Base-by-base conservation (phyloP, 2,797 vertebrate species). In the Babyrousa celebensis region DNA sequence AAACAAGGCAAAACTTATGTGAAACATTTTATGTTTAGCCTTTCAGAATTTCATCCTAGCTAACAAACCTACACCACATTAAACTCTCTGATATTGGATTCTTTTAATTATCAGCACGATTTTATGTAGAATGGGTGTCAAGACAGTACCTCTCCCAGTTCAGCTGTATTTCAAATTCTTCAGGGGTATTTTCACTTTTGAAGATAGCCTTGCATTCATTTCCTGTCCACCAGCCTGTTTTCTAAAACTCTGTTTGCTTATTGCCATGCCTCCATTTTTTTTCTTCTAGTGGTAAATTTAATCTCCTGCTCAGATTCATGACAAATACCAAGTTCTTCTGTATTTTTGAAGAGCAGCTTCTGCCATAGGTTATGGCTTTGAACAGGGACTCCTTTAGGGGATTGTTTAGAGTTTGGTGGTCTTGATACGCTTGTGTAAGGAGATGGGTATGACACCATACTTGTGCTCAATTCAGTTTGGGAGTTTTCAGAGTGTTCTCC, bases 21-120 rank as follows among this genome's bases (percentile, higher is more conserved):
- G 89, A 96, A 98, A 94, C 60, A 75, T 75, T 92, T 95, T 82
- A 29, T 67, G 20, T 89, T 89, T 96, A 88, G 85, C 67, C 56
- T 94, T 95, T 86, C 32, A 85, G 43, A 89, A 94, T 89, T 93
- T 96, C 86, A 82, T 78, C 68, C 67, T 93, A 75, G 52, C 74
- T 87, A 80, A 80, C 85, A 96, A 89, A 89, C 71, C 71, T 52
- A 86, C 23, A 96, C 43, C 67, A 90, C 63, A 70, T 90, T 95
- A 82, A 94, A 32, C 36, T 96, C 18, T 65, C 43, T 65, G 75
- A 71, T 4, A 5, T 40, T 96, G 32, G 48, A 74, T 91, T 95
- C 62, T 95, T 97, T 95, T 91, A 84, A 89, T 84, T 95, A 63
- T 63, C 71, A 77, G 48, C 56, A 63, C 21, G 79, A 80, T 82